A percentile compares a stretch with the other conserved stretches of the same genome.
These are phyloP conservation scores for Steinernema carpocapsae DNA, from an alignment of 2,888 invertebrate species.

Conservation along the genomic window DNA sequence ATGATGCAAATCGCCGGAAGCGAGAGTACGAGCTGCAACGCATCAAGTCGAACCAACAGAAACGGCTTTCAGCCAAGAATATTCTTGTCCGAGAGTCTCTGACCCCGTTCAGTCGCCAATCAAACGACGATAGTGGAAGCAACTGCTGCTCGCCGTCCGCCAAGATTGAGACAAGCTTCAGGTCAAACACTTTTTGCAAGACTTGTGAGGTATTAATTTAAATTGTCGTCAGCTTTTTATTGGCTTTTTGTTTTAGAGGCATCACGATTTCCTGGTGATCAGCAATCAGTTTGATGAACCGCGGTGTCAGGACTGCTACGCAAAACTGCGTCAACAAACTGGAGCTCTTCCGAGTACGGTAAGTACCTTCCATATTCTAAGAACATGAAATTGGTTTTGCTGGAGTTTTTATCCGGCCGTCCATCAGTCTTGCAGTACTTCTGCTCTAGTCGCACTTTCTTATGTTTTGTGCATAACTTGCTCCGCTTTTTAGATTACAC, in stretches of 20 bases:
- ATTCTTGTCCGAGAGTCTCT: constrained; percentile 48
- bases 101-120: constrained; percentile 54
- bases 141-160: neutral
- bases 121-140: constrained; percentile 28
- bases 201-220: constrained; percentile 38
- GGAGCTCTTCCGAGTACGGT: constrained; percentile 47
- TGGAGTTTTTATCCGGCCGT: no score
- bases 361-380: no score
- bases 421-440: no score
- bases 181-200: constrained; percentile 37
- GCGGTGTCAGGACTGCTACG: constrained; percentile 57
- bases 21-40: constrained; percentile 55
- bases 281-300: constrained; percentile 55
- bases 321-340: constrained; percentile 44
- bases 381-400: no score
- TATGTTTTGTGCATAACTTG: neutral
- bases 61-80: constrained; percentile 52
- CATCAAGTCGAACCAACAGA: constrained; percentile 57
- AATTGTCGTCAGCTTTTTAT: no score
- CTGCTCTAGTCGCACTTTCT: neutral
- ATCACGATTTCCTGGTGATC: constrained; percentile 53
- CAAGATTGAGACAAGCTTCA: constrained; percentile 18
- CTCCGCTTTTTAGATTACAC: constrained; percentile 37
- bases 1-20: constrained; percentile 40
- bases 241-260: constrained; percentile 38